phyloP scores from a whole-genome alignment of 1,140 invertebrate species.

The Bombus terrestris region DNA sequence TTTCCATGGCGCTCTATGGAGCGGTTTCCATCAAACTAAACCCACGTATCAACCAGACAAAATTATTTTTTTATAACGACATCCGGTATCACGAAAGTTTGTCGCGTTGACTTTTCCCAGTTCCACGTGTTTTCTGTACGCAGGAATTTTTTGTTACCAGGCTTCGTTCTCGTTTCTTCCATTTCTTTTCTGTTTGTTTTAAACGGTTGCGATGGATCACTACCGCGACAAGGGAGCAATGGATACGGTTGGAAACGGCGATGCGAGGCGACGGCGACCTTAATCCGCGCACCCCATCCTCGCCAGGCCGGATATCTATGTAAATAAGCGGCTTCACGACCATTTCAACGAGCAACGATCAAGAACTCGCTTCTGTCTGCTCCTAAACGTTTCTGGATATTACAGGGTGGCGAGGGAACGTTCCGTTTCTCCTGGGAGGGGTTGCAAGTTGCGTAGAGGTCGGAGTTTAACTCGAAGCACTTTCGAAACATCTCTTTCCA shows the following conservation, averaged over 20 bases:
- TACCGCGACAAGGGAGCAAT: constrained; percentile 11
- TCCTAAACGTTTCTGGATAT: neutral
- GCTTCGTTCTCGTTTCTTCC: neutral
- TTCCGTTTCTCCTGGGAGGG: neutral
- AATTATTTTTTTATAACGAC: neutral
- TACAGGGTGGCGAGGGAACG: neutral
- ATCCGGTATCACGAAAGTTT: too few relatives aligned
- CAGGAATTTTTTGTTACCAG: neutral
- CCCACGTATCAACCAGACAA: neutral
- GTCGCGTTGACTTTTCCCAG: neutral
- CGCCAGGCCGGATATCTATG: constrained; percentile 14
- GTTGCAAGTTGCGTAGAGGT: neutral
- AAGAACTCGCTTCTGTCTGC: neutral
- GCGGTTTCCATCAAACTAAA: neutral
- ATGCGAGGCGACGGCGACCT: constrained; percentile 13
- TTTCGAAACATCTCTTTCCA: neutral
- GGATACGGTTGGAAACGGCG: constrained; percentile 1
- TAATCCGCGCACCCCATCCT: constrained; percentile 11
- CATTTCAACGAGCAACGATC: neutral
- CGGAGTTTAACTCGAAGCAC: neutral
- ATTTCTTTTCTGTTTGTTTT: neutral
- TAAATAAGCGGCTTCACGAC: constrained; percentile 18
- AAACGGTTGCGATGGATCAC: neutral
- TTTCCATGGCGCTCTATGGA: neutral
- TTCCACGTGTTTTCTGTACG: neutral